phyloP scores from a whole-genome alignment of 2,797 vertebrate species.

The Cossypha heuglini region DNA sequence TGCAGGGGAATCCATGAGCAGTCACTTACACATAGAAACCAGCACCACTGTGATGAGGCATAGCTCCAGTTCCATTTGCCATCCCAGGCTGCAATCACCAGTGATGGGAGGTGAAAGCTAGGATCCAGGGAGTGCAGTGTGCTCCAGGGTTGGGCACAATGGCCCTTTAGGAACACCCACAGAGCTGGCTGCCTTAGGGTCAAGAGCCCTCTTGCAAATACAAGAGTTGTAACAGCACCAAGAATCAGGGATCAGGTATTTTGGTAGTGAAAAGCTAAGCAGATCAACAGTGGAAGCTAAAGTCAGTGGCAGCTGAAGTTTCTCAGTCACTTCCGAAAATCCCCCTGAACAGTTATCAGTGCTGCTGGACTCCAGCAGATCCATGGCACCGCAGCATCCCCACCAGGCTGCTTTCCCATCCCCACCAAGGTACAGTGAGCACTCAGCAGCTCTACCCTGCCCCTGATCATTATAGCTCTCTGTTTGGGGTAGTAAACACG shows the following conservation, averaged over 20 bases:
- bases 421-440: fast-evolving
- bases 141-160: no score
- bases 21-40: not conserved
- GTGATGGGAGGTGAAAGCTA: fast-evolving
- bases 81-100: not conserved
- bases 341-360: not conserved
- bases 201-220: not conserved
- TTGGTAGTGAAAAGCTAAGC: not conserved
- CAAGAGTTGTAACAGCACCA: fast-evolving
- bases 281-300: not conserved
- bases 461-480: not conserved
- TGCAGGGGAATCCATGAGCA: not conserved
- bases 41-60: fast-evolving
- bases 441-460: not conserved
- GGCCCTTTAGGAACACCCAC: not conserved
- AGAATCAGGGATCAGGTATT: not conserved
- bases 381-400: not conserved
- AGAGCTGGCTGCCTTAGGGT: not conserved
- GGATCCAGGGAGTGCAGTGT: fast-evolving
- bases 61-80: not conserved
- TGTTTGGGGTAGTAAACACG: not conserved
- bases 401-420: fast-evolving
- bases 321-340: not conserved
- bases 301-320: not conserved
- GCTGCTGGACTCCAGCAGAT: not conserved